Evolutionary conservation across 2,113 vertebrate genomes (phyloP).

Genomic region (Oreochromis aureus): DNA sequence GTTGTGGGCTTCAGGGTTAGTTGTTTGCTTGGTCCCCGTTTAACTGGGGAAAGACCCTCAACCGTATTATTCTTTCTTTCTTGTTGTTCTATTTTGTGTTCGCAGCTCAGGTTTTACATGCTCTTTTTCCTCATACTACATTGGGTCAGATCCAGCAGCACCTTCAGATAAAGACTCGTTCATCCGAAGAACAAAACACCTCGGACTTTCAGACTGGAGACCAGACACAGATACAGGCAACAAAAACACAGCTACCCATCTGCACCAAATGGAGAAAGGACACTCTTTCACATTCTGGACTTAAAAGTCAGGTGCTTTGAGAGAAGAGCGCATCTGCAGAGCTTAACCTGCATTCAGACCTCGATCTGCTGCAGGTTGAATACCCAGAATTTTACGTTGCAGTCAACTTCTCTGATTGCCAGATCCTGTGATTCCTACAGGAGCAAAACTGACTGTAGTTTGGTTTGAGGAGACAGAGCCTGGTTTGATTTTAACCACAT

Average conservation of each 20-base stretch:
- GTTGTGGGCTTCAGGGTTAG: too few relatives aligned
- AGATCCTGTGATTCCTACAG: neutral
- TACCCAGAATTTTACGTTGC: neutral
- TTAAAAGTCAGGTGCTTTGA: neutral
- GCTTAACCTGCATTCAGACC: neutral
- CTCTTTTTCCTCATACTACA: too few relatives aligned
- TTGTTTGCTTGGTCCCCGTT: too few relatives aligned
- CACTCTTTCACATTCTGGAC: neutral
- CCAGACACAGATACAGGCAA: neutral
- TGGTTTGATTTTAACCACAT: neutral
- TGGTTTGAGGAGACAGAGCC: accelerated
- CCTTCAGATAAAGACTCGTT: too few relatives aligned
- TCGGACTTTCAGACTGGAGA: neutral
- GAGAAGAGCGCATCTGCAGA: neutral
- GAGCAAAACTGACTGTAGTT: neutral
- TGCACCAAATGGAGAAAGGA: neutral
- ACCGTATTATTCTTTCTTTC: too few relatives aligned
- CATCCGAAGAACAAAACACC: neutral
- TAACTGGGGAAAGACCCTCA: too few relatives aligned
- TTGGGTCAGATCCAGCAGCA: too few relatives aligned
- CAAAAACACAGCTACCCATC: neutral
- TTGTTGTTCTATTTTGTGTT: too few relatives aligned
- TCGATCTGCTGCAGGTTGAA: neutral
- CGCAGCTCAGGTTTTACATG: too few relatives aligned
- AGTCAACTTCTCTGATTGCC: neutral